Percentiles rank a stretch among this genome's conserved stretches.
phyloP scores from a whole-genome alignment of 2,888 invertebrate species.

The Lithophane ornitopus region DNA sequence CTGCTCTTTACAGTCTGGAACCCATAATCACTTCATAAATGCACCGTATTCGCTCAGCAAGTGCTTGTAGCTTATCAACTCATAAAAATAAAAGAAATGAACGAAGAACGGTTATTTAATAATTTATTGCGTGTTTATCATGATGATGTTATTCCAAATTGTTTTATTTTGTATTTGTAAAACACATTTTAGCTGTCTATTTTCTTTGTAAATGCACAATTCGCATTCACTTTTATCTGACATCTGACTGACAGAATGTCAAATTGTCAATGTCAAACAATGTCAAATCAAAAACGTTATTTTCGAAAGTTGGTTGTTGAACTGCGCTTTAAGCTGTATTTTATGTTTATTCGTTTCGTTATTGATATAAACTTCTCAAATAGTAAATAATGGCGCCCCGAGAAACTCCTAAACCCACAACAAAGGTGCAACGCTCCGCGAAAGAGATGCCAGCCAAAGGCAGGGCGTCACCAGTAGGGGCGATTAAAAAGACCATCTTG shows the following conservation, averaged over 20 bases:
- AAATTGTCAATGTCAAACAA: not conserved
- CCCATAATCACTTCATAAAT: not conserved
- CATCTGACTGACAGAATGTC: not conserved
- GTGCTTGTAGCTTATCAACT: not conserved
- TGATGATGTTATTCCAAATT: not conserved
- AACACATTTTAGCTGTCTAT: no score
- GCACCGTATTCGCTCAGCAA: not conserved
- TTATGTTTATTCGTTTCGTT: not conserved
- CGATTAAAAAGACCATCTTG: conserved; percentile 75
- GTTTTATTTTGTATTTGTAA: not conserved
- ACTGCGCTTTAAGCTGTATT: not conserved
- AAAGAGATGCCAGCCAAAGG: conserved; percentile 71
- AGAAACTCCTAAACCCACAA: conserved; percentile 77
- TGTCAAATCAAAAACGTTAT: conserved; percentile 44
- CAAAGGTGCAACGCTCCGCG: conserved; percentile 76
- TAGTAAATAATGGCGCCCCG: conserved; percentile 79
- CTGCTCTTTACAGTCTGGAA: not conserved
- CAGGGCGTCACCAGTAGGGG: conserved; percentile 75
- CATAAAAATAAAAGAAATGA: not conserved
- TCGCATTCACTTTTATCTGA: not conserved
- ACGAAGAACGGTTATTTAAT: not conserved
- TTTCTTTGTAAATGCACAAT: conserved; percentile 3
- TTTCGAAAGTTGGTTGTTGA: conserved; percentile 36
- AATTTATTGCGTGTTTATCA: not conserved
- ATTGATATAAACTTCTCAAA: conserved; percentile 9